phyloP scores from a whole-genome alignment of 2,888 invertebrate species.

The Sepiola atlantica region DNA sequence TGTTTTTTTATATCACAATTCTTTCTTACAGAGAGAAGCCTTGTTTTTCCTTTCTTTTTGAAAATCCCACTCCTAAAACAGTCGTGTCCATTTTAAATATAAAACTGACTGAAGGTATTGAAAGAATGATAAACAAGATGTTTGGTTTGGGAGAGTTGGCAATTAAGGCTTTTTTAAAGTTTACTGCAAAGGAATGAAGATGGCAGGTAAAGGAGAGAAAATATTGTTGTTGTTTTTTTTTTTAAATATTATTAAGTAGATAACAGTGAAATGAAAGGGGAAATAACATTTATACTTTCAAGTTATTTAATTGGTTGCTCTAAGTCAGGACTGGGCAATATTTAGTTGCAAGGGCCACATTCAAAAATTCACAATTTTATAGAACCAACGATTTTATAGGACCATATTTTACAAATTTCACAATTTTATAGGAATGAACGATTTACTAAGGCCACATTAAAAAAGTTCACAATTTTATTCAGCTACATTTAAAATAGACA shows the following conservation, averaged over 20 bases:
- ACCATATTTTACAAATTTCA: too few relatives aligned
- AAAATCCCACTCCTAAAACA: neutral
- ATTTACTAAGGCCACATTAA: too few relatives aligned
- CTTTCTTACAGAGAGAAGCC: neutral
- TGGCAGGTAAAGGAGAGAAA: neutral
- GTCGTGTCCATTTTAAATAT: neutral
- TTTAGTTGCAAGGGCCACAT: too few relatives aligned
- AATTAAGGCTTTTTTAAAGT: too few relatives aligned
- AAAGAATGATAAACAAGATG: neutral
- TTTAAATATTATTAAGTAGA: neutral
- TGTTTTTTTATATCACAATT: constrained; percentile 32
- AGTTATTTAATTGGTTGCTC: neutral
- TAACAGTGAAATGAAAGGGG: neutral
- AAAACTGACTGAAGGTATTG: neutral
- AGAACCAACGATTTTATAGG: too few relatives aligned
- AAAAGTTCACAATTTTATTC: too few relatives aligned
- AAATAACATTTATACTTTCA: neutral
- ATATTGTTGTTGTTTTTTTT: too few relatives aligned
- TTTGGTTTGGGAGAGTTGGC: neutral
- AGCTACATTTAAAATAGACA: too few relatives aligned
- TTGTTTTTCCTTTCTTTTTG: neutral
- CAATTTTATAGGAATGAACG: too few relatives aligned
- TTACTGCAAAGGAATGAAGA: neutral
- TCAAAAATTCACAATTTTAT: too few relatives aligned
- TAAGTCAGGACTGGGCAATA: neutral